Evolutionary conservation across 2,888 invertebrate species (phyloP).

Genomic region (Pelosia muscerda): DNA sequence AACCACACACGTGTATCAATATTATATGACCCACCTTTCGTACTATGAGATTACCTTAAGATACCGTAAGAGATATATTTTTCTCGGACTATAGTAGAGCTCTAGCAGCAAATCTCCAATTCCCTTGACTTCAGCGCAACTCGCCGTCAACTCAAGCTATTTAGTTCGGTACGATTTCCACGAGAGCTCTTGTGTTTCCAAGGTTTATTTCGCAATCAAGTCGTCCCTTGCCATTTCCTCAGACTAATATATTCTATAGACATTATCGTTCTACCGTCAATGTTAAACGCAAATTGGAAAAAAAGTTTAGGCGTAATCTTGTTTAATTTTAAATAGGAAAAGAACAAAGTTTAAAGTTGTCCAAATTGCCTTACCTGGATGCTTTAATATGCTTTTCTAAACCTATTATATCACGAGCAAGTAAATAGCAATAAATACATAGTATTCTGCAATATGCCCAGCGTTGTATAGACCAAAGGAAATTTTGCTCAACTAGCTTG

Average conservation of each 20-base stretch:
- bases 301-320: conserved; percentile 11
- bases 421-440: background rate
- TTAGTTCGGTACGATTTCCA: conserved; percentile 59
- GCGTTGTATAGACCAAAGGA: background rate
- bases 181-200: conserved; percentile 58
- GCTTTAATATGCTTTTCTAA: background rate
- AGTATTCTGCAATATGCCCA: background rate
- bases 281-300: conserved; percentile 26
- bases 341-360: background rate
- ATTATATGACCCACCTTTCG: conserved; percentile 8
- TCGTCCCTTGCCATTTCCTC: conserved; percentile 51
- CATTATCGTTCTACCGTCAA: conserved; percentile 28
- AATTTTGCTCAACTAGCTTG: background rate
- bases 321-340: conserved; percentile 6
- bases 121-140: conserved; percentile 46
- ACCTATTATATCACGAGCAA: background rate
- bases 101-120: conserved; percentile 36
- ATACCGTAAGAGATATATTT: conserved; percentile 33
- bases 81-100: conserved; percentile 29
- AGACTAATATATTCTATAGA: conserved; percentile 38
- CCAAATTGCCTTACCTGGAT: background rate
- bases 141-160: conserved; percentile 53
- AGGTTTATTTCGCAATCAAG: conserved; percentile 66
- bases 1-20: background rate
- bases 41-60: conserved; percentile 21